Evolutionary conservation across 2,797 vertebrate genomes (phyloP).

Genomic region (Cossypha heuglini): DNA sequence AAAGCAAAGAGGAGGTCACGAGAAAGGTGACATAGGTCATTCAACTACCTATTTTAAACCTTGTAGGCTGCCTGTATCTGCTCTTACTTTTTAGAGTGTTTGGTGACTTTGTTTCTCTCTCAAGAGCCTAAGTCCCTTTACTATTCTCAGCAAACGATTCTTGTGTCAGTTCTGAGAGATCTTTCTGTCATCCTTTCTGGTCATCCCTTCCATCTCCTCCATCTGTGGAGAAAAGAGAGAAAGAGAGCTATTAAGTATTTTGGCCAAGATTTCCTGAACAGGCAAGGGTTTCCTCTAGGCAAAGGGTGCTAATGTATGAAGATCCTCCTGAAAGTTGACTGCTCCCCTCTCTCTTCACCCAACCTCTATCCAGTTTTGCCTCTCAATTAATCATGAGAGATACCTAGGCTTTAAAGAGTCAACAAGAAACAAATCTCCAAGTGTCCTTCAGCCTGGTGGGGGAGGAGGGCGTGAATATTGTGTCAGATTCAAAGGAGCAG

Average conservation of each 20-base stretch:
- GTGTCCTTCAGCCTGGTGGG: neutral
- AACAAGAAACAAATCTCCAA: slow-evolving; percentile 8
- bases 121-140: neutral
- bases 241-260: neutral
- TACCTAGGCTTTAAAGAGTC: slow-evolving; percentile 25
- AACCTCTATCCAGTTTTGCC: neutral
- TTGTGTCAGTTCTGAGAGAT: neutral
- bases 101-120: neutral
- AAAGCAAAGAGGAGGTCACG: neutral
- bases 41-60: neutral
- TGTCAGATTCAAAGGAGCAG: slow-evolving; percentile 49
- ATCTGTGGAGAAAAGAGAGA: neutral
- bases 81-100: neutral
- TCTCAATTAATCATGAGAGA: slow-evolving; percentile 18
- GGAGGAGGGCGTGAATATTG: neutral
- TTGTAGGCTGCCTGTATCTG: neutral
- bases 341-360: neutral
- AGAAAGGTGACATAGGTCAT: neutral
- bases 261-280: neutral
- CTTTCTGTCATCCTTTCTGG: neutral
- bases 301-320: neutral
- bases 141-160: neutral
- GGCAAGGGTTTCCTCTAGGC: neutral
- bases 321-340: neutral
- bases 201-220: neutral